Evolutionary conservation across 30 jellyfish, hydroid and myxozoan genomes (phyloP).

Genomic region (Rhopilema esculentum): DNA sequence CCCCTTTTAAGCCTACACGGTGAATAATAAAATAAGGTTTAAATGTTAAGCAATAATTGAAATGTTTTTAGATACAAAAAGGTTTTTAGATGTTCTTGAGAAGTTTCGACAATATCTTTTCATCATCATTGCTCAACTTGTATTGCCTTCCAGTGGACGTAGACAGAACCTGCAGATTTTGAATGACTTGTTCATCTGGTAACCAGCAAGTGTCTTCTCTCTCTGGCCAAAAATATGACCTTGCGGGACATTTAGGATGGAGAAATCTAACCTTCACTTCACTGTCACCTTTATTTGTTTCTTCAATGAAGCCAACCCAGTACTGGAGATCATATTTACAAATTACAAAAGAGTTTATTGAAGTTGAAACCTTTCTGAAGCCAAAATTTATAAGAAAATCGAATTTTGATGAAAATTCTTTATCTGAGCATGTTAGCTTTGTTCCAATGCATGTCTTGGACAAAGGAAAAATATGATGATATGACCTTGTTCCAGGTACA

Average conservation of each 20-base stretch:
- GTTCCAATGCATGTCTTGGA: slow-evolving; percentile 44
- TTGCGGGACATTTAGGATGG: slow-evolving; percentile 21
- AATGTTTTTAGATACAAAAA: background rate
- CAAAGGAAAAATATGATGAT: slow-evolving; percentile 61
- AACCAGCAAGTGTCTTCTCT: slow-evolving; percentile 61
- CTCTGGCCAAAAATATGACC: slow-evolving; percentile 50
- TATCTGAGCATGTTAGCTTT: slow-evolving; percentile 25
- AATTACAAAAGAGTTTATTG: slow-evolving; percentile 4
- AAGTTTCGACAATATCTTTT: background rate
- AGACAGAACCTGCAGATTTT: background rate
- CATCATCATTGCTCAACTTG: background rate
- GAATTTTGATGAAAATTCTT: slow-evolving; percentile 25
- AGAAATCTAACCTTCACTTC: slow-evolving; percentile 16
- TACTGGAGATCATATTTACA: background rate
- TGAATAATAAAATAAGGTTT: background rate
- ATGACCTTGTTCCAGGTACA: slow-evolving; percentile 70
- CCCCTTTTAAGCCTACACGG: background rate
- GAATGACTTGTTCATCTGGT: slow-evolving; percentile 3
- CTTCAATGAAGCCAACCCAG: slow-evolving; percentile 27
- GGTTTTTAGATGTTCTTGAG: background rate
- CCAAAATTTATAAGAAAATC: slow-evolving; percentile 32
- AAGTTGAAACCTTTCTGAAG: background rate
- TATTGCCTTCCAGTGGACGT: slow-evolving; percentile 14
- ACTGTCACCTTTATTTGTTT: background rate
- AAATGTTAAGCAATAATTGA: background rate